Base-by-base conservation (phyloP, 2,797 vertebrate species). In the Danio albolineatus region DNA sequence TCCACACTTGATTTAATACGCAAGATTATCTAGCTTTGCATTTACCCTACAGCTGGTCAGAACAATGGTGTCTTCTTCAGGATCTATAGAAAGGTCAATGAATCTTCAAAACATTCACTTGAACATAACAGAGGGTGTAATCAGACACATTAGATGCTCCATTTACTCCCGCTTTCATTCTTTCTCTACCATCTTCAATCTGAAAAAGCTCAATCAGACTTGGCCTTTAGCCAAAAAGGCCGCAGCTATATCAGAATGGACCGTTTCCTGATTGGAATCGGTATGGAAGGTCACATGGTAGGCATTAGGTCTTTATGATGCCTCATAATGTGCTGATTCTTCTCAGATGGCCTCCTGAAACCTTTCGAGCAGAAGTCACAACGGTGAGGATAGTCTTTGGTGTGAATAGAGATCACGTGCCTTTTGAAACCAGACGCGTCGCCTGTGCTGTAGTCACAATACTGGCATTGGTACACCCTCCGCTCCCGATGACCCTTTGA, bases 321-420 rank as follows among this genome's bases (percentile, higher is more conserved):
- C 82, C 95, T 91, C 91, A 95, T 94, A 82, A 96, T 95, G 88
- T 96, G 95, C 89, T 96, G 95, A 86, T 95, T 96, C 89, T 96
- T 96, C 89, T 96, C 95, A 0, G 95, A 96, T 0, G 95, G 95
- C 79, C 95, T 89, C 10, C 89, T 85, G 92, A 96, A 96, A 81
- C 95, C 95, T 87, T 96, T 96, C 87, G 95, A 95, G 92, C 95
- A 96, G 87, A 93, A 96, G 80, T 96, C 95, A 87, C 95, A 96
- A 74, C 95, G 91, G 74, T 96, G 95, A 10, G 95, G 95, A 73
- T 96, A 96, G 93, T 96, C 95, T 91, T 96, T 96, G 8, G 95
- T 96, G 90, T 96, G 95, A 88, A 96, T 96, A 28, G 95, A 96
- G 85, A 96, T 96, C 83, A 96, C 95, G 10, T 96, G 95, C 8